A percentile compares a stretch with the other conserved stretches of the same genome.
phyloP scores from a whole-genome alignment of 1,140 invertebrate species.

The Babylonia areolata region DNA sequence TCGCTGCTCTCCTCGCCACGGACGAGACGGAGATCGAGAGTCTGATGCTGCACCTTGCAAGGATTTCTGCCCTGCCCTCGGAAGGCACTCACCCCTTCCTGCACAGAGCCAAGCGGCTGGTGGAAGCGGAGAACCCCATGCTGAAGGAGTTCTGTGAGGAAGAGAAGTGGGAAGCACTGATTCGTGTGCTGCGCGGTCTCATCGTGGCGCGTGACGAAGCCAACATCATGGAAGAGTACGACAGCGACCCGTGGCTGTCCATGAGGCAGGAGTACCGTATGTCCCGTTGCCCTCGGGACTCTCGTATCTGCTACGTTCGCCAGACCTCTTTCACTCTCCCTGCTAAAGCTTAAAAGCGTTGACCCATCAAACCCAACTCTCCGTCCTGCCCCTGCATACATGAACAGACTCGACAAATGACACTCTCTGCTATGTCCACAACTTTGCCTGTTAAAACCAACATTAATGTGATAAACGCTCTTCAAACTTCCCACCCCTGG shows the following conservation, averaged over 20 bases:
- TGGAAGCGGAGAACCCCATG: conserved; percentile 46
- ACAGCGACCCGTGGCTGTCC: conserved; percentile 59
- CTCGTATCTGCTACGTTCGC: conserved; percentile 39
- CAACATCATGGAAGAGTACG: conserved; percentile 57
- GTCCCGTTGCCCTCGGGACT: conserved; percentile 40
- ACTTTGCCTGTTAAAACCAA: too few species aligned
- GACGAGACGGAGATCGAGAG: conserved; percentile 41
- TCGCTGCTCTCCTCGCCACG: conserved; percentile 42
- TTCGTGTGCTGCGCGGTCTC: conserved; percentile 30
- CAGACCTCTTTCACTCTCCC: conserved; percentile 47
- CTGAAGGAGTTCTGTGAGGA: conserved; percentile 47
- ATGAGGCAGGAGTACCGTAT: conserved; percentile 48
- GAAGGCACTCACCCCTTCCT: conserved; percentile 48
- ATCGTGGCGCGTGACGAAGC: conserved; percentile 49
- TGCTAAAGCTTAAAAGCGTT: conserved; percentile 29
- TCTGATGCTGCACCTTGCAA: conserved; percentile 29
- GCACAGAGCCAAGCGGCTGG: conserved; percentile 45
- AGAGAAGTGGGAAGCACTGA: conserved; percentile 48
- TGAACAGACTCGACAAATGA: background rate
- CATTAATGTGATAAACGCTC: too few species aligned
- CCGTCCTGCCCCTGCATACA: background rate
- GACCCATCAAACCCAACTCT: background rate
- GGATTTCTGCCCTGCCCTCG: conserved; percentile 35
- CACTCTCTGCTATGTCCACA: background rate
- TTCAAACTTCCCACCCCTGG: too few species aligned